A percentile compares a stretch with the other conserved stretches of the same genome.
phyloP scores from a whole-genome alignment of 2,113 vertebrate genomes.

The Mus pahari region DNA sequence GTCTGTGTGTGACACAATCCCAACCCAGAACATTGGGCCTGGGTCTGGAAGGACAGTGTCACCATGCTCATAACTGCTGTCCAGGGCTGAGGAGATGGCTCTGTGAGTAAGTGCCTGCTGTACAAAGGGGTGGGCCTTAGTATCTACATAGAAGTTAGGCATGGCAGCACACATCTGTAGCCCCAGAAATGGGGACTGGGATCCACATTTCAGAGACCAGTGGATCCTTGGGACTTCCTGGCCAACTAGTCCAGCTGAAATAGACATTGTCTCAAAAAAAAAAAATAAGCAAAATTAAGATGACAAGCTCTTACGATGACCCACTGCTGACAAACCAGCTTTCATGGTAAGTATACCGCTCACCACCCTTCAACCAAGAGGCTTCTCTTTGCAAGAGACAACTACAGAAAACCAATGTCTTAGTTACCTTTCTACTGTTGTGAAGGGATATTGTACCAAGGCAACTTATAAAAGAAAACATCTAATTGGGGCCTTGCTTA shows the following conservation, averaged over 20 bases:
- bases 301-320: neutral
- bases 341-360: neutral
- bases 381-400: neutral
- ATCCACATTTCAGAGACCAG: neutral
- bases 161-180: neutral
- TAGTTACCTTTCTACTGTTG: neutral
- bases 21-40: neutral
- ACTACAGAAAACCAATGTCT: neutral
- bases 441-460: neutral
- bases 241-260: neutral
- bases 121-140: neutral
- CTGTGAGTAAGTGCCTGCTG: neutral
- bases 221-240: neutral
- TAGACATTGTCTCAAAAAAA: neutral
- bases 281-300: neutral
- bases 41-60: neutral
- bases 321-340: neutral
- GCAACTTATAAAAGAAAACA: neutral
- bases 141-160: neutral
- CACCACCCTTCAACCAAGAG: neutral
- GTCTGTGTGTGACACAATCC: neutral
- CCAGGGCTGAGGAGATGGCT: neutral
- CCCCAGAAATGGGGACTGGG: neutral
- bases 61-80: neutral
- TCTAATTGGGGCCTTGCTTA: neutral